phyloP scores from a whole-genome alignment of 2,797 vertebrate genomes.

The Gambelia wislizenii region DNA sequence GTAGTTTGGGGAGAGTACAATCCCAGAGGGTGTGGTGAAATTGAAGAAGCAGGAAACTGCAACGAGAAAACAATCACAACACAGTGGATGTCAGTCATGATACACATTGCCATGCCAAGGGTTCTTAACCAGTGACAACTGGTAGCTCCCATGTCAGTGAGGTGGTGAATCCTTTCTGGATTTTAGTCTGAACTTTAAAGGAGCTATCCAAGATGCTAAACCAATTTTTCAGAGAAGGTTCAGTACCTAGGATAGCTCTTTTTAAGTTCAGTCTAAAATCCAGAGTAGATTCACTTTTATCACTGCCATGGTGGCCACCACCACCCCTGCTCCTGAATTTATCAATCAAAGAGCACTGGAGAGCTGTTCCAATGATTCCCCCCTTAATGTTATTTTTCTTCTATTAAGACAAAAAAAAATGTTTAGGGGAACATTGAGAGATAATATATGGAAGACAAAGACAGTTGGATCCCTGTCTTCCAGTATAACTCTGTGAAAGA shows the following conservation, averaged over 20 bases:
- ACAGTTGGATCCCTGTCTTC: not conserved
- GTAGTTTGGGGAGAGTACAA: slow-evolving; percentile 96
- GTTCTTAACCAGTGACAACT: not conserved
- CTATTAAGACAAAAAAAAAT: not conserved
- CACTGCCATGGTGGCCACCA: no score
- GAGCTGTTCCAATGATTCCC: no score
- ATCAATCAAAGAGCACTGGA: no score
- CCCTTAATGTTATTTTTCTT: not conserved
- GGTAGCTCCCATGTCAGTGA: no score
- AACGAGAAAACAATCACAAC: slow-evolving; percentile 69
- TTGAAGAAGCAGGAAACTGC: slow-evolving; percentile 99
- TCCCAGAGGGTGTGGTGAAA: slow-evolving; percentile 95
- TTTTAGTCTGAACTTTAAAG: no score
- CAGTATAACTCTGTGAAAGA: not conserved
- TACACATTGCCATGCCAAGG: fast-evolving
- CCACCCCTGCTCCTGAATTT: no score
- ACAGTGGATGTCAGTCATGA: slow-evolving; percentile 20
- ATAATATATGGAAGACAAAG: not conserved
- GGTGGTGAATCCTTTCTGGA: no score
- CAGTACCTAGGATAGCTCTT: no score
- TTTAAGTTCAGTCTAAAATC: no score
- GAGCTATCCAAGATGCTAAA: no score
- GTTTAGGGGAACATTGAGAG: not conserved
- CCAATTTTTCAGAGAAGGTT: no score
- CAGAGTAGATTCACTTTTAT: no score